phyloP scores from a whole-genome alignment of 2,113 vertebrate genomes.

The Xyrauchen texanus region DNA sequence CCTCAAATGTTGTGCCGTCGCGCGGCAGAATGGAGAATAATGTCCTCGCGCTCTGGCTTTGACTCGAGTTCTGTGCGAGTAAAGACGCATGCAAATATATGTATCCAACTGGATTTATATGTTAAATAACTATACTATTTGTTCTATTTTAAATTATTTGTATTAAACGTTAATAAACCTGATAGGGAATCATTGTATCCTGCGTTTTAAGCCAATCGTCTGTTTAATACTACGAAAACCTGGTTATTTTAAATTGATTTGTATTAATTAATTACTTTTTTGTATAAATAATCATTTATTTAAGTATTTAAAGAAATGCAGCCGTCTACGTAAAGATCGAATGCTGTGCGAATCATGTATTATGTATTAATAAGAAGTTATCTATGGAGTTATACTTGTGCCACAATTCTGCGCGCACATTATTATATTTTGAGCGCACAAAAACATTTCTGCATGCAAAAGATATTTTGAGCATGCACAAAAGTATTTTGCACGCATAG shows the following conservation, averaged over 20 bases:
- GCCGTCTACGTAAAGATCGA: neutral
- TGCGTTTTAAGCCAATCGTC: neutral
- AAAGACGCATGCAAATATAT: conserved; percentile 1
- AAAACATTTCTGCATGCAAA: no score
- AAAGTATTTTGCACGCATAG: no score
- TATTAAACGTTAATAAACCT: neutral
- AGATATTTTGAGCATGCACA: no score
- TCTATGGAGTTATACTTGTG: no score
- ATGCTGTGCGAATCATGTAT: neutral
- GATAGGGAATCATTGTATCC: neutral
- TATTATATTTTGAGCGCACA: no score
- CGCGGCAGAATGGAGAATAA: conserved; percentile 26
- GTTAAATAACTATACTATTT: neutral
- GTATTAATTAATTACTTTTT: no score
- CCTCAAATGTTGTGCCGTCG: conserved; percentile 19
- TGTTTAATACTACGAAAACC: neutral
- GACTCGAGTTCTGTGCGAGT: neutral
- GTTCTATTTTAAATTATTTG: neutral
- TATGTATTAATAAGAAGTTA: no score
- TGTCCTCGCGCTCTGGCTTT: conserved; percentile 28
- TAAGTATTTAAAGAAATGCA: neutral
- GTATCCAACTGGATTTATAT: neutral
- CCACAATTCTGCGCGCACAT: no score
- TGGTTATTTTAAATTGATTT: no score
- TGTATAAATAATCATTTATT: no score